Percentiles rank a stretch among this genome's conserved stretches.
Evolutionary conservation across 2,113 vertebrate species (phyloP).

Genomic region (Camelus bactrianus): DNA sequence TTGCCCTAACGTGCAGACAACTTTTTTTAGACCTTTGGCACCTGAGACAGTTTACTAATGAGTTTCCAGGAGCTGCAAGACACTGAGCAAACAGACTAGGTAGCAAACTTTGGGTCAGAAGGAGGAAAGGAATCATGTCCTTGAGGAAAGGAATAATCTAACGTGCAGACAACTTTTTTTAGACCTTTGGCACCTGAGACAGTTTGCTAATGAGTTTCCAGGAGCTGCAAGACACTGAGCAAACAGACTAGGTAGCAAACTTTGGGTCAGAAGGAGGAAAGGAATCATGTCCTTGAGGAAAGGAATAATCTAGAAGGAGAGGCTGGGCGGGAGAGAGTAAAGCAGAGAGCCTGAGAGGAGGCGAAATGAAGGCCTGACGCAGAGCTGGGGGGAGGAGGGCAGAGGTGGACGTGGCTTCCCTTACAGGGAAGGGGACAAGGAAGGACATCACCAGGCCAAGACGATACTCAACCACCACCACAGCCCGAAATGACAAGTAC

Average conservation of each 20-base stretch:
- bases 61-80: background rate
- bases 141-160: background rate
- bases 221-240: background rate
- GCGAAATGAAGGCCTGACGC: background rate
- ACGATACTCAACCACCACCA: constrained; percentile 43
- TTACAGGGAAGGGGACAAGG: background rate
- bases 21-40: background rate
- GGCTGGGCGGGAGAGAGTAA: background rate
- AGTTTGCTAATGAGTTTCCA: background rate
- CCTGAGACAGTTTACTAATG: background rate
- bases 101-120: background rate
- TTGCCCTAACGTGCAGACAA: background rate
- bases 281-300: background rate
- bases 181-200: background rate
- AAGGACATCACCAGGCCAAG: background rate
- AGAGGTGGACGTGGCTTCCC: background rate
- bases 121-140: background rate
- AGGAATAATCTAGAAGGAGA: background rate
- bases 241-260: background rate
- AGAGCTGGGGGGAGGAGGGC: background rate
- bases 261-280: background rate
- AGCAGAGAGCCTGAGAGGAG: background rate
- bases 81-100: background rate
- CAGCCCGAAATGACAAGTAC: constrained; percentile 52
- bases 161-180: too few relatives aligned